These are phyloP conservation scores for Drosophila rubida DNA, from an alignment of 2,888 invertebrate species.

Conservation along the genomic window DNA sequence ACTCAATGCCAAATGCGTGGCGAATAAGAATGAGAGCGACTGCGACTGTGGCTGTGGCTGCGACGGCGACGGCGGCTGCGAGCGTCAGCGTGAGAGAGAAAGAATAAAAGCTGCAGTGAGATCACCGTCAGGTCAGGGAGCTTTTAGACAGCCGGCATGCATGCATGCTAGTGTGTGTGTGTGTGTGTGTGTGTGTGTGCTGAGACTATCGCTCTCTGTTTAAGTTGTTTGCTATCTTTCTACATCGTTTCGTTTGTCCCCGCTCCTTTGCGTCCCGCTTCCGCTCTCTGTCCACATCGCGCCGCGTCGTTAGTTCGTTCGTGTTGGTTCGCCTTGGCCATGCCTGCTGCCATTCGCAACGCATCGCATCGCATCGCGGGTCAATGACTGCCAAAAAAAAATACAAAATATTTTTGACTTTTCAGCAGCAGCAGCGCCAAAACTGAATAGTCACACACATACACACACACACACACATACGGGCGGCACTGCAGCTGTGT, in stretches of 20 bases:
- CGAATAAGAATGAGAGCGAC: slow-evolving; percentile 8
- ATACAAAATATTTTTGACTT: slow-evolving; percentile 58
- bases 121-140: slow-evolving; percentile 58
- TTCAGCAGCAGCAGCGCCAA: slow-evolving; percentile 53
- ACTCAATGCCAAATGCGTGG: slow-evolving; percentile 31
- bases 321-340: slow-evolving; percentile 41
- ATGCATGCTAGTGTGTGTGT: too few species aligned
- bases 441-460: slow-evolving; percentile 72
- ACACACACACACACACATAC: slow-evolving; percentile 1
- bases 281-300: slow-evolving; percentile 27
- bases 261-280: slow-evolving; percentile 12
- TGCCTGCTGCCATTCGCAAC: slow-evolving; percentile 16
- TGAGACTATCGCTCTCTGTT: slow-evolving; percentile 69
- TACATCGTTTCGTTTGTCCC: slow-evolving; percentile 55
- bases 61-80: background rate
- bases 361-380: slow-evolving; percentile 39
- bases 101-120: slow-evolving; percentile 38
- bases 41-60: background rate
- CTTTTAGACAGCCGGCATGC: slow-evolving; percentile 30
- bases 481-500: slow-evolving; percentile 42
- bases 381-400: slow-evolving; percentile 78
- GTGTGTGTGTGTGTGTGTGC: slow-evolving; percentile 13
- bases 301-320: slow-evolving; percentile 7
- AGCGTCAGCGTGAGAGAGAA: slow-evolving; percentile 6
- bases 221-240: slow-evolving; percentile 79